A percentile compares a stretch with the other conserved stretches of the same genome.
Evolutionary conservation across 2,797 vertebrate species (phyloP).

Genomic region (Ceyx erithaca): DNA sequence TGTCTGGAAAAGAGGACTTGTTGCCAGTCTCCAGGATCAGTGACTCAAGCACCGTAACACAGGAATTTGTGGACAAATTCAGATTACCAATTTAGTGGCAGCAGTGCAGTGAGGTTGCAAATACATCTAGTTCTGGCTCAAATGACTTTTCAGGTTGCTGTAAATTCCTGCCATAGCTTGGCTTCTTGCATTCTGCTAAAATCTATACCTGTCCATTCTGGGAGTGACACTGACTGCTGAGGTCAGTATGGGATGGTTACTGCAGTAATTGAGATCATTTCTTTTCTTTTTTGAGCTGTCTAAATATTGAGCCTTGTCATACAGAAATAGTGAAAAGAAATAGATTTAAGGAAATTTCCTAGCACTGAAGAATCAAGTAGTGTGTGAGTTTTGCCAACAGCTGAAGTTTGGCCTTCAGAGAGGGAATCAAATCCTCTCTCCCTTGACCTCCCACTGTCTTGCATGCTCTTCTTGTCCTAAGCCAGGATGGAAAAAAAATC

Average conservation of each 20-base stretch:
- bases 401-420: slow-evolving; percentile 15
- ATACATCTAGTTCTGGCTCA: not conserved
- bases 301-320: not conserved
- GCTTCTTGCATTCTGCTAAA: not conserved
- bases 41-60: not conserved
- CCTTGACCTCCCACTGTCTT: slow-evolving; percentile 49
- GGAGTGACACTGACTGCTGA: not conserved
- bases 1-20: not conserved
- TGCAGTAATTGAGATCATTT: not conserved
- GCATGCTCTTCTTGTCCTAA: slow-evolving; percentile 70
- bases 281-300: not conserved
- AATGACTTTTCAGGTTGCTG: not conserved
- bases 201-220: not conserved
- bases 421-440: slow-evolving; percentile 24
- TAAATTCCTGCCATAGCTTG: not conserved
- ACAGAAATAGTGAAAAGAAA: not conserved
- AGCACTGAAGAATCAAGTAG: slow-evolving; percentile 8
- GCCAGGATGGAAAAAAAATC: not conserved
- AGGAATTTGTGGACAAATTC: not conserved
- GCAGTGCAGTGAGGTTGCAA: not conserved
- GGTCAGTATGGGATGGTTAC: not conserved
- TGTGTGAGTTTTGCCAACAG: slow-evolving; percentile 50
- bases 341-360: not conserved
- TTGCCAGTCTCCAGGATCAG: not conserved
- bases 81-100: not conserved